These are phyloP conservation scores for Phrynocephalus vlangalii DNA, from an alignment of 2,797 vertebrate species.

Conservation along the genomic window DNA sequence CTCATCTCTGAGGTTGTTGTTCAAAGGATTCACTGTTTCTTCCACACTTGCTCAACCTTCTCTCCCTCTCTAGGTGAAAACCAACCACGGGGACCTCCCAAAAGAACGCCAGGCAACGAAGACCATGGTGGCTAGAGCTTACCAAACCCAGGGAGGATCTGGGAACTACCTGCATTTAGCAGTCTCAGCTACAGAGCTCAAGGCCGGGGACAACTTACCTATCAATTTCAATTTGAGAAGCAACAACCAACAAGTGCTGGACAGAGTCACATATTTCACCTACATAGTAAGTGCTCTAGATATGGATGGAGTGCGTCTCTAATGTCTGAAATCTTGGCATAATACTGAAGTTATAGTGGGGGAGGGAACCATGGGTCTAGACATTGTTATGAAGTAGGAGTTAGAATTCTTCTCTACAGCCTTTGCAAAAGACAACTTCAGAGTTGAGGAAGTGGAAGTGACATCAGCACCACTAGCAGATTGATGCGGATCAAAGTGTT, in stretches of 20 bases:
- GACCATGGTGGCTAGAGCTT: constrained; percentile 73
- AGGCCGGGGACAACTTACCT: constrained; percentile 70
- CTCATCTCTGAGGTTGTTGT: neutral
- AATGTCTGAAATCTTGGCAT: rapidly evolving
- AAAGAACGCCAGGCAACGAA: constrained; percentile 71
- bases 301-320: too few species aligned
- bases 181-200: constrained; percentile 62
- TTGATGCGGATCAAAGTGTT: too few species aligned
- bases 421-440: too few species aligned
- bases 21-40: neutral
- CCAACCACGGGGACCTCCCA: constrained; percentile 34
- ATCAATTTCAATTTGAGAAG: constrained; percentile 79
- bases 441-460: too few species aligned
- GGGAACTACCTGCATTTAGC: constrained; percentile 83
- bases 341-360: neutral
- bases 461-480: too few species aligned
- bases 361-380: neutral
- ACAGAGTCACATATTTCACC: constrained; percentile 77
- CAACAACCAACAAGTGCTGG: rapidly evolving
- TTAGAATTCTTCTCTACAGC: too few species aligned
- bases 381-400: neutral
- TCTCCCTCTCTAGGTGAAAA: constrained; percentile 76
- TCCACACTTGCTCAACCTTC: neutral
- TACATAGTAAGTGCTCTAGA: constrained; percentile 81
- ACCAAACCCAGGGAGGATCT: constrained; percentile 63